These are phyloP conservation scores for Drosophila recens DNA, from an alignment of 2,888 invertebrate species.

Conservation along the genomic window DNA sequence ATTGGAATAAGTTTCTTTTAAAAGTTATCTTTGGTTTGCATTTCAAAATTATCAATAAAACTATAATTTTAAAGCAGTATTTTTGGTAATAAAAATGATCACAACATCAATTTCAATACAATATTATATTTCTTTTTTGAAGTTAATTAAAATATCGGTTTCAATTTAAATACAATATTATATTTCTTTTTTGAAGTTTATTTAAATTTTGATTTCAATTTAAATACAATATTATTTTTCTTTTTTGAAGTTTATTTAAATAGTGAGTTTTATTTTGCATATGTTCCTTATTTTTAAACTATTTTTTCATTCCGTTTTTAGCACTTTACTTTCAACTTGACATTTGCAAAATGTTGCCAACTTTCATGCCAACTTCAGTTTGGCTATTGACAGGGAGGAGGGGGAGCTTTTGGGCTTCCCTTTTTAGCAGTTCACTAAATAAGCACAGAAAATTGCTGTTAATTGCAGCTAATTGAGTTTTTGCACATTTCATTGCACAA, in stretches of 20 bases:
- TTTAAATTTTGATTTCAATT: neutral
- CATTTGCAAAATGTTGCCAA: neutral
- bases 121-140: no score
- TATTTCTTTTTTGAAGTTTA: no score
- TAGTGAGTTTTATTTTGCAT: no score
- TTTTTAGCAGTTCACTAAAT: slow-evolving; percentile 51
- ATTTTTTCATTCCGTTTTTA: neutral
- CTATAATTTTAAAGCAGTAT: neutral
- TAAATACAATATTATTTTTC: no score
- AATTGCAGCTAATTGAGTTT: slow-evolving; percentile 73
- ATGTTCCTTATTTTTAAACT: neutral
- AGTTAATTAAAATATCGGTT: no score
- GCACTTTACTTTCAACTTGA: neutral
- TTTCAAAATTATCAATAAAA: neutral
- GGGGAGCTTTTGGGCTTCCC: neutral
- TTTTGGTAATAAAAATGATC: neutral
- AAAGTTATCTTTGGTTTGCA: no score
- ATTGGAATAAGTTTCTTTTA: no score
- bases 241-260: no score
- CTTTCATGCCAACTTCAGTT: neutral
- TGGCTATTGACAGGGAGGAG: neutral
- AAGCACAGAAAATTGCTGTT: slow-evolving; percentile 57
- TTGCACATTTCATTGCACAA: slow-evolving; percentile 73
- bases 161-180: neutral
- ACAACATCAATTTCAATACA: neutral